A percentile compares a stretch with the other conserved stretches of the same genome.
Evolutionary conservation across 2,113 vertebrate species (phyloP).

Genomic region (Lipotes vexillifer): DNA sequence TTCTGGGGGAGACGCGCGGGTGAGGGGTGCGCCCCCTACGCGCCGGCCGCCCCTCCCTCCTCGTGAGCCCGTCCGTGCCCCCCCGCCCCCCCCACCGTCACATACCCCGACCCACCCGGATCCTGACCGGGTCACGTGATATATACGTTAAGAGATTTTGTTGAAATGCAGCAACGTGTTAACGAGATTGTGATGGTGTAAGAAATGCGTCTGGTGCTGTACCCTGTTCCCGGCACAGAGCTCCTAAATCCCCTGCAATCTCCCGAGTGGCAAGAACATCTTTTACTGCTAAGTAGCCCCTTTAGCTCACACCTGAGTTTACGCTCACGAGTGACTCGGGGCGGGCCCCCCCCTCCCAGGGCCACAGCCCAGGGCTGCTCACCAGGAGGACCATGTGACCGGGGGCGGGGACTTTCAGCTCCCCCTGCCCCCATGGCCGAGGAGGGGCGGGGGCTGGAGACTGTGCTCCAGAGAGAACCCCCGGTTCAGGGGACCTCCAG

Average conservation of each 20-base stretch:
- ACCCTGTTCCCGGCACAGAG: not conserved
- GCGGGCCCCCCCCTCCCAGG: rapidly evolving
- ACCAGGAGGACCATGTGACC: not conserved
- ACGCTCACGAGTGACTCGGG: not conserved
- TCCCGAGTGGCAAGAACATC: not conserved
- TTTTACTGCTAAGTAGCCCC: too few species aligned
- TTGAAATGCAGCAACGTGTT: rapidly evolving
- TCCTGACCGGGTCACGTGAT: rapidly evolving
- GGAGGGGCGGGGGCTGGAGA: not conserved
- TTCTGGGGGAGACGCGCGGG: constrained; percentile 77
- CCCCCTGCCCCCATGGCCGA: not conserved
- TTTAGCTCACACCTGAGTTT: not conserved
- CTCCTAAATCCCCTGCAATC: not conserved
- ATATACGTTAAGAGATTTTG: rapidly evolving
- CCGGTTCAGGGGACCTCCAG: rapidly evolving
- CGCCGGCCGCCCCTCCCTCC: rapidly evolving
- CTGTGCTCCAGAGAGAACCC: not conserved
- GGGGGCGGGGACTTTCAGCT: not conserved
- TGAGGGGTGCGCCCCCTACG: not conserved
- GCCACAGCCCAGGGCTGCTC: not conserved
- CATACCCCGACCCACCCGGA: rapidly evolving
- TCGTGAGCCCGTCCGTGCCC: rapidly evolving
- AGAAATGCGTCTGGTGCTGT: rapidly evolving
- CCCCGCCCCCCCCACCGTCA: rapidly evolving
- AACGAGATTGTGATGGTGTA: rapidly evolving